These are phyloP conservation scores for Potamilus streckersoni DNA, from an alignment of 1,140 invertebrate species.

Conservation along the genomic window DNA sequence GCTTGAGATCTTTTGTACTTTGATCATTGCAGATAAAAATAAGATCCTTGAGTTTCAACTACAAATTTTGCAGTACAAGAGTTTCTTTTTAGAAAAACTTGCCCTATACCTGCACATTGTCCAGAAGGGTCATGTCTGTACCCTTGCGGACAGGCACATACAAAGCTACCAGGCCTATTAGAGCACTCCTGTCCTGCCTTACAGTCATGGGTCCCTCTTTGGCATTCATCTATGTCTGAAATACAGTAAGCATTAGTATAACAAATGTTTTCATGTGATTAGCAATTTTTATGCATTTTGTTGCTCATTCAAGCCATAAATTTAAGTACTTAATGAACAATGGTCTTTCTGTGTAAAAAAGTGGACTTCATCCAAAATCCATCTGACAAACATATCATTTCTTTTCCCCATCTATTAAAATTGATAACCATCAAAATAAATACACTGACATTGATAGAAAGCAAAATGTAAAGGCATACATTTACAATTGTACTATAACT, in stretches of 20 bases:
- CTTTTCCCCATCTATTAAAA: too few species aligned
- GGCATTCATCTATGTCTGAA: constrained; percentile 72
- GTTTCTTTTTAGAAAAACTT: not conserved
- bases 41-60: not conserved
- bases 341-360: not conserved
- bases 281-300: not conserved
- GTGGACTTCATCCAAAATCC: not conserved
- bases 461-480: too few species aligned
- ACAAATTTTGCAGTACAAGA: not conserved
- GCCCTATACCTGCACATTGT: constrained; percentile 46
- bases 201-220: constrained; percentile 67
- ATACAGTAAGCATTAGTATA: not conserved
- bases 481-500: too few species aligned
- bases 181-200: constrained; percentile 55
- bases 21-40: too few species aligned
- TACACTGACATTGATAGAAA: too few species aligned
- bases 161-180: constrained; percentile 64
- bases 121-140: constrained; percentile 77
- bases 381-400: too few species aligned
- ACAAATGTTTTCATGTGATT: not conserved
- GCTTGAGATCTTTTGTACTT: too few species aligned
- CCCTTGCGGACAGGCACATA: constrained; percentile 88
- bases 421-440: too few species aligned
- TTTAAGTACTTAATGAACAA: not conserved
- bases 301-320: not conserved